Percentiles rank a stretch among this genome's conserved stretches.
phyloP scores from a whole-genome alignment of 2,113 vertebrate genomes.

The Catharus fuscescens region DNA sequence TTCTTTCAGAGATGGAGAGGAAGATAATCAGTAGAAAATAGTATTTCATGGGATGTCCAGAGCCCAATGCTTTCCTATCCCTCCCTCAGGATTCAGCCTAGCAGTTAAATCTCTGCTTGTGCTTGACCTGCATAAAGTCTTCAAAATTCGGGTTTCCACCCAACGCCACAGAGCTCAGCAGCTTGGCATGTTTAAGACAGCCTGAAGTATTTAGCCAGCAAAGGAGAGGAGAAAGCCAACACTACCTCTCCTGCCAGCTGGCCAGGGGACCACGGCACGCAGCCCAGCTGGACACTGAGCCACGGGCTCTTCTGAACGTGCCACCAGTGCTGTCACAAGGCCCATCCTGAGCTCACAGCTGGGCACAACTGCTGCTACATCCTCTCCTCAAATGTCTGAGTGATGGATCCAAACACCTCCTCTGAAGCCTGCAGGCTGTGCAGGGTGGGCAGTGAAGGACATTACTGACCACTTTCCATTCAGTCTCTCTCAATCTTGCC shows the following conservation, averaged over 20 bases:
- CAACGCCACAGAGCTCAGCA: neutral
- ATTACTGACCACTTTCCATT: neutral
- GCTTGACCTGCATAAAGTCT: neutral
- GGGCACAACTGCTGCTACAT: neutral
- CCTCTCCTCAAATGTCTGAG: neutral
- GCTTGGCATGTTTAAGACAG: neutral
- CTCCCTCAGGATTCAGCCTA: neutral
- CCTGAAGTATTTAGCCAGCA: neutral
- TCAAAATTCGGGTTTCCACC: neutral
- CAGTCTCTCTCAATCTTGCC: neutral
- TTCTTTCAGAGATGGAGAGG: neutral
- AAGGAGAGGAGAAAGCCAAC: neutral
- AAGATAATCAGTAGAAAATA: neutral
- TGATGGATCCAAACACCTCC: neutral
- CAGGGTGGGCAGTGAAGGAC: neutral
- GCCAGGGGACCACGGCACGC: fast-evolving
- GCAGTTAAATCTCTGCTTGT: neutral
- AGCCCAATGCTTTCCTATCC: neutral
- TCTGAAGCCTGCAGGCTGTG: neutral
- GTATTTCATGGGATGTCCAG: neutral
- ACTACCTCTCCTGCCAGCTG: neutral
- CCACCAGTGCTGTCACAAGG: neutral
- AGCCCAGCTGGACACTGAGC: neutral
- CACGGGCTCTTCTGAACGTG: neutral
- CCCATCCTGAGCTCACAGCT: neutral